Evolutionary conservation across 2,113 vertebrate genomes (phyloP).

Genomic region (Bubalus kerabau): DNA sequence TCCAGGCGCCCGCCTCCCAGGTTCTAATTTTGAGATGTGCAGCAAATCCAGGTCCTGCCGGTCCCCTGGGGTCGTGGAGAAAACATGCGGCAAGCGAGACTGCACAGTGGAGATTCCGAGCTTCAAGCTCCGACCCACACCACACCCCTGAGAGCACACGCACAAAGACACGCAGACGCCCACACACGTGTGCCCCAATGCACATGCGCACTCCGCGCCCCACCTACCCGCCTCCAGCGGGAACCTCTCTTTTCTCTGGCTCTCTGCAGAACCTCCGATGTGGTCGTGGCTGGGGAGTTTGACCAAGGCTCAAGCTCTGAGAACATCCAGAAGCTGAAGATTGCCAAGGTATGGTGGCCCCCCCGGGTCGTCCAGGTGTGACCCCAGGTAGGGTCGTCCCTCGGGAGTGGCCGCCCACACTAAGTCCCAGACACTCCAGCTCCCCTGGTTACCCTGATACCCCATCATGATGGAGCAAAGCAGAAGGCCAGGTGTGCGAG

Average conservation of each 20-base stretch:
- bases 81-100: not conserved
- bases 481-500: not conserved
- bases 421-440: not conserved
- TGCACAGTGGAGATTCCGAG: not conserved
- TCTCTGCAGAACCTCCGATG: conserved; percentile 79
- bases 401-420: no score
- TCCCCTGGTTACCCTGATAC: no score
- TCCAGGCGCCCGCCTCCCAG: not conserved
- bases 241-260: not conserved
- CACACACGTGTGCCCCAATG: not conserved
- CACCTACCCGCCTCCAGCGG: not conserved
- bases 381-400: not conserved
- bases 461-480: not conserved
- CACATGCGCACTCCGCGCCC: not conserved
- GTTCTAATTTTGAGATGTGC: not conserved
- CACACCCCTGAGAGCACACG: no score
- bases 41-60: not conserved
- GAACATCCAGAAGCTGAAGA: conserved; percentile 77
- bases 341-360: conserved; percentile 76
- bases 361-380: not conserved
- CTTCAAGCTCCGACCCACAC: not conserved
- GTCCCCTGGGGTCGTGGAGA: not conserved
- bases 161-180: not conserved
- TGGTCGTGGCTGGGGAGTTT: conserved; percentile 86
- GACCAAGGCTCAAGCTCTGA: conserved; percentile 76